Base-by-base conservation (phyloP, 2,888 invertebrate species). In the Crossocerus cetratus region DNA sequence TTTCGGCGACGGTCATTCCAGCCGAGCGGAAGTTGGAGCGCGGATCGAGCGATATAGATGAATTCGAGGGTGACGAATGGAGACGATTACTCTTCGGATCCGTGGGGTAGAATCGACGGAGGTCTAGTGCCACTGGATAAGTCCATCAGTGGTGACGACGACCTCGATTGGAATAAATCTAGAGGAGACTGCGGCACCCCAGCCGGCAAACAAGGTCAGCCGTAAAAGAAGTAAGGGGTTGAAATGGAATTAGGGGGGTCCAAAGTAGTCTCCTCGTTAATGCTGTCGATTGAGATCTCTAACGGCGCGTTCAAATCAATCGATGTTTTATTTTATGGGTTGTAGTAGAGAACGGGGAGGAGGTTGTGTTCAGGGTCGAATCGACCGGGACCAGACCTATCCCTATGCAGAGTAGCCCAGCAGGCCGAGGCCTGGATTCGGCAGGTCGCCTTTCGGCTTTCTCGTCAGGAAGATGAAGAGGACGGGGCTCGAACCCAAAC, bases 351-450 rank as follows among this genome's bases (percentile, higher is more conserved):
- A 73, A 82, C 77, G 77, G 77, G 77, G 71, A 53, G 44, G 56
- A 44, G 65, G 56, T 59, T 71, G 69, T 82, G 82, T 81, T 81
- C 82, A 82, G 72, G 81, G 81, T 82, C 78, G 76, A 68, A 56
- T 43, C 49, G 65, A 45, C 20, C 44, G 14, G 53, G 66, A 22
- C 71, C 71, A 74, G 78, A 82, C 78, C 81, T 81, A 82, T 74
- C 81, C 76, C 74, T 72, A 69, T 64, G 81, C 71, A 32, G 67
- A 65, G 61, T 67, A 56, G 32, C 54, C 53, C 44, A 49, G 18
- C 58, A 18, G 43, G 21, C 22, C 4, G 18, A 32, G 16, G 14
- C 11, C 5, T 22, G 58, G 43, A 23, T 53, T 43, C 60, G 69
- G 44, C 57, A 49, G 43, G 45, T 55, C 59, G 62, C 65, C 77